Base-by-base conservation (phyloP, 2,113 vertebrate species). In the Pimephales promelas region DNA sequence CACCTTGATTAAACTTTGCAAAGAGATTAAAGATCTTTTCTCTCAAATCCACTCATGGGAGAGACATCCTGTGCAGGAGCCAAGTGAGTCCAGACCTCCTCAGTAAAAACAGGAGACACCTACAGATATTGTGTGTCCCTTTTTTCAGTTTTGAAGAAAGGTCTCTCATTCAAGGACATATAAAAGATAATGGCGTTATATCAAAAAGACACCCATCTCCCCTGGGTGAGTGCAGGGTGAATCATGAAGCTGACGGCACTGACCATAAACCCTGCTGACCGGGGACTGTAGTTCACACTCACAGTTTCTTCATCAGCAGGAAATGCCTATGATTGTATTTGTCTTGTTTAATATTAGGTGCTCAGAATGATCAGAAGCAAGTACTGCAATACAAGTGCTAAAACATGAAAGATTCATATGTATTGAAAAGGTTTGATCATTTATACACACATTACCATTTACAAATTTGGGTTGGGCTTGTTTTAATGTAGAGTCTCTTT, bases 191-290 rank as follows among this genome's bases (percentile, higher is more conserved):
- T 80, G 82, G n/a, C 43, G 43, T 87, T 80, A 43, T 83, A n/a
- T 74, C 87, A 87, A 85, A n/a, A 88, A 89, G 88, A 40, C 83
- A 88, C 86, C 84, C 86, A 88, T 90, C 87, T 89, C 87, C 86
- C 85, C 72, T 84, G 88, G 87, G 91, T 83, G 83, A 86, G 91
- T 86, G 88, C 85, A 86, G 83, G 84, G 90, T 86, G 84, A 95
- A 95, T 95, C 94, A 94, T 73, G 11, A 52, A 83, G 82, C 81
- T 84, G 85, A 91, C 91, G 92, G 92, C 88, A 88, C 87, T 89
- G 90, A 87, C 92, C 80, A 94, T 93, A 90, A 92, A 91, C 92
- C 90, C 61, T 81, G 10, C 66, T 76, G 90, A 93, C 89, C 86
- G 3, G 85, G 73, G 89, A 93, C 90, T 92, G 89, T 91, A 75